Evolutionary conservation across 1,140 invertebrate genomes (phyloP).

Genomic region (Bombus sibiricus): DNA sequence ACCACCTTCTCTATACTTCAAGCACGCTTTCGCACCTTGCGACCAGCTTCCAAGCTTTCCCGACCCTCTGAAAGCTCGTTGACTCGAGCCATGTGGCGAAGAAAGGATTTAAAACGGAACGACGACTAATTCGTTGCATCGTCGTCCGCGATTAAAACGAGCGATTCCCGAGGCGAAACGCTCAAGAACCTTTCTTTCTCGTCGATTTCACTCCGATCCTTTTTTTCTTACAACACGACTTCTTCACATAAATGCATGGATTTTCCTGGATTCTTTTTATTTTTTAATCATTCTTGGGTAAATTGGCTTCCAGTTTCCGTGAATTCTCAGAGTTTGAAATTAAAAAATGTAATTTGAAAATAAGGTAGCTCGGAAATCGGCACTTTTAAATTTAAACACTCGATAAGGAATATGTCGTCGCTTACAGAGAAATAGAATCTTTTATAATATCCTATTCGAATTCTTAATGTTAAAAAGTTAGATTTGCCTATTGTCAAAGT

Average conservation of each 20-base stretch:
- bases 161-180: neutral
- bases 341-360: neutral
- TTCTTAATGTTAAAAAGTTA: no score
- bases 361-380: neutral
- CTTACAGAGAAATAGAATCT: no score
- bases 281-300: neutral
- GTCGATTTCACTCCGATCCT: neutral
- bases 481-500: no score
- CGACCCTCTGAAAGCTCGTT: neutral
- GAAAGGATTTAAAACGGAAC: neutral
- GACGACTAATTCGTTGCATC: constrained; percentile 14
- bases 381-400: no score
- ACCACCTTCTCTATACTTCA: constrained; percentile 41
- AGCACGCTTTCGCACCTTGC: constrained; percentile 28
- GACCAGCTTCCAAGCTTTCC: constrained; percentile 9
- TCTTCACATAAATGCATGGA: neutral
- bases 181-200: neutral
- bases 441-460: no score
- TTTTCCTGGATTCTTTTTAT: neutral
- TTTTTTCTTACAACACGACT: neutral
- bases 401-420: no score
- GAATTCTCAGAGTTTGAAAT: neutral
- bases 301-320: neutral
- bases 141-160: neutral
- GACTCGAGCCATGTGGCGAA: neutral